These are phyloP conservation scores for Pampusana beccarii DNA, from an alignment of 2,113 vertebrate genomes.

Conservation along the genomic window DNA sequence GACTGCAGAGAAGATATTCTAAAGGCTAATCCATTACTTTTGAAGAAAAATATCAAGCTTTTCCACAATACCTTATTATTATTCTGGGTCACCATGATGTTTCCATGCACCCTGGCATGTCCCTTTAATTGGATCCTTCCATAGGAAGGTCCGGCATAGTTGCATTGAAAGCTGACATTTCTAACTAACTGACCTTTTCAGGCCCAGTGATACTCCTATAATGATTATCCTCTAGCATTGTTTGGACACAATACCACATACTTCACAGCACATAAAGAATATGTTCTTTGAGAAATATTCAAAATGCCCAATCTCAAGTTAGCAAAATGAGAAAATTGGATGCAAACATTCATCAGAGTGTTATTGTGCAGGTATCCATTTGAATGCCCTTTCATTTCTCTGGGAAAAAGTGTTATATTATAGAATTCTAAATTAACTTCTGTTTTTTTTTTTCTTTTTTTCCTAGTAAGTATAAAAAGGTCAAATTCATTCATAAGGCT, in stretches of 20 bases:
- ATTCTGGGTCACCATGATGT: slow-evolving; percentile 75
- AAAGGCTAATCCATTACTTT: slow-evolving; percentile 74
- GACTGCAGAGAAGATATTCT: slow-evolving; percentile 38
- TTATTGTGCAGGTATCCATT: slow-evolving; percentile 96
- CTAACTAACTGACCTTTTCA: slow-evolving; percentile 99
- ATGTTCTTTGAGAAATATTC: slow-evolving; percentile 83
- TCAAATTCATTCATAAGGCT: slow-evolving; percentile 97
- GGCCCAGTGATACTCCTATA: slow-evolving; percentile 91
- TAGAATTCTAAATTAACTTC: slow-evolving; percentile 95
- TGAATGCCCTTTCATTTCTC: slow-evolving; percentile 97
- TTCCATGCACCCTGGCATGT: slow-evolving; percentile 78
- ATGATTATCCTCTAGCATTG: slow-evolving; percentile 95
- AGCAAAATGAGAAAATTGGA: slow-evolving; percentile 92
- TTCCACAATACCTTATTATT: slow-evolving; percentile 73
- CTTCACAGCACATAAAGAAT: slow-evolving; percentile 79
- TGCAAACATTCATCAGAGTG: slow-evolving; percentile 92
- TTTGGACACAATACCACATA: slow-evolving; percentile 88
- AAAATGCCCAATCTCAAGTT: slow-evolving; percentile 81
- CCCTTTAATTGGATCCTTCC: slow-evolving; percentile 97
- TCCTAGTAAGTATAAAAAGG: slow-evolving; percentile 92
- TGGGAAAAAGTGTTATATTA: slow-evolving; percentile 84
- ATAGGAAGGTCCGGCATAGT: slow-evolving; percentile 83
- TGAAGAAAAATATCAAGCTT: slow-evolving; percentile 68
- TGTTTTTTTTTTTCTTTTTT: slow-evolving; percentile 84
- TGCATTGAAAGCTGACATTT: slow-evolving; percentile 99